A percentile compares a stretch with the other conserved stretches of the same genome.
phyloP scores from a whole-genome alignment of 2,797 vertebrate species.

The Oryzias dopingdopingensis region DNA sequence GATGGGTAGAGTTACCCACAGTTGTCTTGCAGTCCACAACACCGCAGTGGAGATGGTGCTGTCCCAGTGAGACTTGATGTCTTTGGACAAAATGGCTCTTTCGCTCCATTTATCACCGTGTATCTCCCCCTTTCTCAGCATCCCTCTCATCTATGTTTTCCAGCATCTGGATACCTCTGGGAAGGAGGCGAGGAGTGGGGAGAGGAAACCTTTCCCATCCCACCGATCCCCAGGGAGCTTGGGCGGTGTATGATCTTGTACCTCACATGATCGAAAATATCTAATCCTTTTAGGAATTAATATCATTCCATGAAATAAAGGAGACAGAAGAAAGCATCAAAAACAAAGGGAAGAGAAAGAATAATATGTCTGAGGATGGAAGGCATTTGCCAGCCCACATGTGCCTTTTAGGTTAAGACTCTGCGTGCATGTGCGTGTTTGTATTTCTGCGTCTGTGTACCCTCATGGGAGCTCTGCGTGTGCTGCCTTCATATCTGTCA shows the following conservation, averaged over 20 bases:
- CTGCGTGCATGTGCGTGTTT: constrained; percentile 41
- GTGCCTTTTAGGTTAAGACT: constrained; percentile 40
- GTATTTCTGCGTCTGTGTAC: constrained; percentile 42
- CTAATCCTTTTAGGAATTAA: constrained; percentile 75
- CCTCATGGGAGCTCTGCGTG: constrained; percentile 66
- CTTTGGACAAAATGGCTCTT: constrained; percentile 62
- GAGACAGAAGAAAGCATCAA: constrained; percentile 46
- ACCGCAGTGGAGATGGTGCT: constrained; percentile 34
- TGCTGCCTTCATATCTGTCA: constrained; percentile 65
- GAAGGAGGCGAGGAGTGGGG: constrained; percentile 38
- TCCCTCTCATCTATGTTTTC: constrained; percentile 33
- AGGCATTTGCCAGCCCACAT: constrained; percentile 41
- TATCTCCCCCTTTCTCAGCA: constrained; percentile 42
- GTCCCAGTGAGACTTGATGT: constrained; percentile 59
- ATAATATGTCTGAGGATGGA: constrained; percentile 27
- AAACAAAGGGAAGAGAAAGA: constrained; percentile 48
- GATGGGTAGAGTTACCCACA: constrained; percentile 18
- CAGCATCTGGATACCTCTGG: constrained; percentile 70
- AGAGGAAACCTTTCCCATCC: constrained; percentile 48
- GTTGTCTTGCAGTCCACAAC: constrained; percentile 49
- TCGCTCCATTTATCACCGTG: constrained; percentile 62
- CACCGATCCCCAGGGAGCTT: constrained; percentile 47
- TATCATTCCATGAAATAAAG: constrained; percentile 57
- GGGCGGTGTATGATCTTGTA: constrained; percentile 67
- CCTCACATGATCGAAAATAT: constrained; percentile 75